Base-by-base conservation (phyloP, 2,888 invertebrate species). In the Polymixis flavicincta region DNA sequence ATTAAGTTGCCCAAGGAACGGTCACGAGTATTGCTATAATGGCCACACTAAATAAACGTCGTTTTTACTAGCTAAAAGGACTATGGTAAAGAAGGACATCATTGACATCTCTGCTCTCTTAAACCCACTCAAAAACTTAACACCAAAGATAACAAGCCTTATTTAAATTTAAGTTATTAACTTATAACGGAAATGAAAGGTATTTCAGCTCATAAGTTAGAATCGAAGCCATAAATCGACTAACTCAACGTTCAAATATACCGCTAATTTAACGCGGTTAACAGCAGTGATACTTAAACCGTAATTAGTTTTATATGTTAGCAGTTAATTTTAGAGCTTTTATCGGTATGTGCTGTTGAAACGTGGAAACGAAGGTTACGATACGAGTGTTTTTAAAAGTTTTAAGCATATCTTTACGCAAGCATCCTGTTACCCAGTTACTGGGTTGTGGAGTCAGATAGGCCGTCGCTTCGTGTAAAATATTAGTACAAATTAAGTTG, bases 161-260 rank as follows among this genome's bases (percentile, higher is more conserved):
- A 55, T 59, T 60, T 25, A 52, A 74, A 63, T 48, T 22, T 37
- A 22, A 14, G 63, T 52, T 45, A 59, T 55, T 37, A 80, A 60
- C 59, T 61, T 66, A 28, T 50, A 72, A 73, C 59, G 85, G 71
- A 86, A 77, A 73, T 69, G 60, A 84, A 72, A 69, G 64, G 17
- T 55, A 76, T 52, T 55, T 54, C 42, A 70, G 52, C 48, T 54
- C 37, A 25, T 74, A 70, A 69, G 68, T 78, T 28, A 14, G 76
- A 88, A 88, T 87, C 87, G 83, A 84, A 84, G 80, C 67, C 82
- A 82, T 90, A 88, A 90, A 91, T 90, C 81, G 80, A 76, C 71
- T 80, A 76, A 78, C 78, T 80, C 74, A 65, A 76, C 76, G 87
- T 79, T 87, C 86, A 87, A 89, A 90, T 89, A 88, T 89, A 87